A percentile compares a stretch with the other conserved stretches of the same genome.
phyloP scores from a whole-genome alignment of 92 coral and sea anemone species.

The Galaxea fascicularis region DNA sequence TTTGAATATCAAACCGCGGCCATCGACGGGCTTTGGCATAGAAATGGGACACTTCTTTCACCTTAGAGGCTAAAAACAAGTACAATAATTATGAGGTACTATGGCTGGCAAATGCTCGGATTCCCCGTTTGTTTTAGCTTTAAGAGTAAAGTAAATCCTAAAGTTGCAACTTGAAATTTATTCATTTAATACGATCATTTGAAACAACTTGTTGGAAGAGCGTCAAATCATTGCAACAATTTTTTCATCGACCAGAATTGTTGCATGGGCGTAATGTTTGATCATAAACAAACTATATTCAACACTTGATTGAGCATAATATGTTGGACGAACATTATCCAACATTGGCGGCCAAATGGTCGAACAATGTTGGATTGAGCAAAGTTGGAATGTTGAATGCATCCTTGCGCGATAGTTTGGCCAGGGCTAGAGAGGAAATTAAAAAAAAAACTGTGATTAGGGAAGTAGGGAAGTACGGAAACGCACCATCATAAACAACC shows the following conservation, averaged over 20 bases:
- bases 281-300: not conserved
- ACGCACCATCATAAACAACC: conserved; percentile 83
- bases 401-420: not conserved
- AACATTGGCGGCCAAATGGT: conserved; percentile 1
- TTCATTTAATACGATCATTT: too few relatives aligned
- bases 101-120: too few relatives aligned
- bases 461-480: too few relatives aligned
- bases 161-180: too few relatives aligned
- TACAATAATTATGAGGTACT: not conserved
- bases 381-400: conserved; percentile 5
- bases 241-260: conserved; percentile 10
- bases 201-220: conserved; percentile 21
- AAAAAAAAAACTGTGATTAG: too few relatives aligned
- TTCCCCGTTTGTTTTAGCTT: too few relatives aligned
- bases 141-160: too few relatives aligned
- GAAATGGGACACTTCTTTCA: conserved; percentile 71
- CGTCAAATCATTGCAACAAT: not conserved
- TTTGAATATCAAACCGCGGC: conserved; percentile 70
- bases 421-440: too few relatives aligned
- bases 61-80: conserved; percentile 52
- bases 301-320: not conserved
- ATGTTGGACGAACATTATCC: conserved; percentile 13
- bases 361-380: conserved; percentile 18
- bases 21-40: conserved; percentile 61
- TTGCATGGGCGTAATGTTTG: conserved; percentile 2